Evolutionary conservation across 2,113 vertebrate species (phyloP).

Genomic region (Datnioides undecimradiatus): DNA sequence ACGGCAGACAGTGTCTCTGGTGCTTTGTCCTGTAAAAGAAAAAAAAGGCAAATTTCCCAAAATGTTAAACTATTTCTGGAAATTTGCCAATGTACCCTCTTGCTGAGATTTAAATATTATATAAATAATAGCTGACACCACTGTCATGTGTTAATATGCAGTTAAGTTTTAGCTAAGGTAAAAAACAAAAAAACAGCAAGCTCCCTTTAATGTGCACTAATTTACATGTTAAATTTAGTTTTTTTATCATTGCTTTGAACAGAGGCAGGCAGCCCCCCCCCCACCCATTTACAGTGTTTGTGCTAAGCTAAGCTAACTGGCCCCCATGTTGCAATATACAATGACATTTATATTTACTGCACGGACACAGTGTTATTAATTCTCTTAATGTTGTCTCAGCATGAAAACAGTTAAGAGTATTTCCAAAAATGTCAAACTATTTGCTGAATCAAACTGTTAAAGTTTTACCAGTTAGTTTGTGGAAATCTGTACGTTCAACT

Average conservation of each 20-base stretch:
- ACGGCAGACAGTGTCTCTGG: neutral
- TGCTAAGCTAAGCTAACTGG: neutral
- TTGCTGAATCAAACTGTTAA: neutral
- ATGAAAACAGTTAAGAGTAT: neutral
- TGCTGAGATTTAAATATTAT: neutral
- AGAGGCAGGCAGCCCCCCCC: too few relatives aligned
- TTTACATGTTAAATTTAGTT: neutral
- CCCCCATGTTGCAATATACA: too few relatives aligned
- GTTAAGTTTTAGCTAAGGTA: too few relatives aligned
- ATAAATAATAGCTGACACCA: too few relatives aligned
- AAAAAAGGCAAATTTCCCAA: neutral
- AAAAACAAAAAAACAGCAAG: too few relatives aligned
- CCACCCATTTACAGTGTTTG: too few relatives aligned
- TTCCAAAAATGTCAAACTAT: neutral
- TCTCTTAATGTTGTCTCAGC: neutral
- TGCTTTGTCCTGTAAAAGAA: neutral
- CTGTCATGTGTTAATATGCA: neutral
- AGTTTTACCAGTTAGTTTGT: neutral
- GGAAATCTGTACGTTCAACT: neutral
- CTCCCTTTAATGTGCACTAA: neutral
- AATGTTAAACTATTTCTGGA: neutral
- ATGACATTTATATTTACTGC: neutral
- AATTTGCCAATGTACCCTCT: neutral
- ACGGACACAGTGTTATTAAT: neutral
- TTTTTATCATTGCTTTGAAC: neutral